Evolutionary conservation across 1,140 invertebrate species (phyloP).

Genomic region (Dendrolimus punctatus): DNA sequence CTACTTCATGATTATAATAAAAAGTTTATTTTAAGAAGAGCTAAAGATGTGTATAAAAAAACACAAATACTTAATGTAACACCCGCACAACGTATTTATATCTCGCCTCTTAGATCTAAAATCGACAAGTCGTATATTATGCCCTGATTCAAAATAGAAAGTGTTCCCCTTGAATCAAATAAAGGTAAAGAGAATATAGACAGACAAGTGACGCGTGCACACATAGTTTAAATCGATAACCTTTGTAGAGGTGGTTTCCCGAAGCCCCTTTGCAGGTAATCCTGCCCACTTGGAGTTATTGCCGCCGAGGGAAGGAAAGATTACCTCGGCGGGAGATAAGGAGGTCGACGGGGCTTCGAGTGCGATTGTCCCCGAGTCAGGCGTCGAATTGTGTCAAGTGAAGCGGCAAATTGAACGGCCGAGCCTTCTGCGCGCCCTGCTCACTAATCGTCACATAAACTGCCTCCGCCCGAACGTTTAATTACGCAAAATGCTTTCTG

Average conservation of each 20-base stretch:
- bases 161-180: not conserved
- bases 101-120: too few species aligned
- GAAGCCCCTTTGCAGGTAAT: slow-evolving; percentile 67
- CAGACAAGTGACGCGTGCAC: slow-evolving; percentile 35
- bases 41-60: too few species aligned
- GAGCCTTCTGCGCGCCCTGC: slow-evolving; percentile 62
- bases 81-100: too few species aligned
- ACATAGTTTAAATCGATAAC: slow-evolving; percentile 65
- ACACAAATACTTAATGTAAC: too few species aligned
- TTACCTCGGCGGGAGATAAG: slow-evolving; percentile 70
- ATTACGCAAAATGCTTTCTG: slow-evolving; percentile 46
- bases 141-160: too few species aligned
- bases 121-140: too few species aligned
- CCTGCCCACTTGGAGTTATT: slow-evolving; percentile 70
- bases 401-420: slow-evolving; percentile 71
- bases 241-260: slow-evolving; percentile 57
- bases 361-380: slow-evolving; percentile 71
- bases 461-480: slow-evolving; percentile 52
- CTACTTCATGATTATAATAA: too few species aligned
- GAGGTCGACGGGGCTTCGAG: slow-evolving; percentile 68
- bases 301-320: slow-evolving; percentile 70
- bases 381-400: slow-evolving; percentile 71
- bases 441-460: slow-evolving; percentile 69
- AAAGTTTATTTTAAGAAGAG: too few species aligned
- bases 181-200: slow-evolving; percentile 17